Conservation (phyloP, 1,140 invertebrate species). For the Vanessa atalanta region DNA sequence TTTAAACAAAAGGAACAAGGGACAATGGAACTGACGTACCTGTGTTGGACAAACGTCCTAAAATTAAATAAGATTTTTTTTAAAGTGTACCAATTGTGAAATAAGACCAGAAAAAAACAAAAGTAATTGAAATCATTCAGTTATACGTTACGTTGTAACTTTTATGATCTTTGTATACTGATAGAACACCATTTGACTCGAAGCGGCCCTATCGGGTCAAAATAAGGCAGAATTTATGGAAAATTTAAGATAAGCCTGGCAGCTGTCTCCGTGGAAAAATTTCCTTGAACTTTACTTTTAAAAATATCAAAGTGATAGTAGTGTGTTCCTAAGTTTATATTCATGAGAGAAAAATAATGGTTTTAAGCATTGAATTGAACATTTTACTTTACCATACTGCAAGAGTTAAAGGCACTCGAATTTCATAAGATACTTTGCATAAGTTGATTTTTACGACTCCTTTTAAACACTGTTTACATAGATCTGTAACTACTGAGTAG, state of each 20-base stretch:
- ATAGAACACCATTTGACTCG: slow-evolving; percentile 2
- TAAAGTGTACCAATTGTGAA: too few species aligned
- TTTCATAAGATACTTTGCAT: not conserved
- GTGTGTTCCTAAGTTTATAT: not conserved
- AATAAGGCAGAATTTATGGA: slow-evolving; percentile 25
- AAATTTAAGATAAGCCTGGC: slow-evolving; percentile 35
- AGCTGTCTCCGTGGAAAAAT: slow-evolving; percentile 21
- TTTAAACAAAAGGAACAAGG: too few species aligned
- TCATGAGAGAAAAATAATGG: not conserved
- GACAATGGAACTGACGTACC: too few species aligned
- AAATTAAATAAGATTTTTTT: too few species aligned
- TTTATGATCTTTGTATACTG: too few species aligned
- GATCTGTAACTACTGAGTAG: too few species aligned
- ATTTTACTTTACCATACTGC: too few species aligned
- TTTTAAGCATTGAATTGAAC: not conserved
- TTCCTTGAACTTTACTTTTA: slow-evolving; percentile 20
- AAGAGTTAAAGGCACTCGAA: not conserved
- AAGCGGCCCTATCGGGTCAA: slow-evolving; percentile 1
- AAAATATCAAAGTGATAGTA: slow-evolving; percentile 8
- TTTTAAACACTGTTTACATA: too few species aligned
- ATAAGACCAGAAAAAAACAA: too few species aligned
- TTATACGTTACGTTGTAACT: too few species aligned
- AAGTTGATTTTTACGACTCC: not conserved
- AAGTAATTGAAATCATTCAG: too few species aligned
- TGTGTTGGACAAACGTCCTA: too few species aligned